Percentiles rank a stretch among this genome's conserved stretches.
phyloP scores from a whole-genome alignment of 2,113 vertebrate genomes.

The Tricholaema leucomelas region DNA sequence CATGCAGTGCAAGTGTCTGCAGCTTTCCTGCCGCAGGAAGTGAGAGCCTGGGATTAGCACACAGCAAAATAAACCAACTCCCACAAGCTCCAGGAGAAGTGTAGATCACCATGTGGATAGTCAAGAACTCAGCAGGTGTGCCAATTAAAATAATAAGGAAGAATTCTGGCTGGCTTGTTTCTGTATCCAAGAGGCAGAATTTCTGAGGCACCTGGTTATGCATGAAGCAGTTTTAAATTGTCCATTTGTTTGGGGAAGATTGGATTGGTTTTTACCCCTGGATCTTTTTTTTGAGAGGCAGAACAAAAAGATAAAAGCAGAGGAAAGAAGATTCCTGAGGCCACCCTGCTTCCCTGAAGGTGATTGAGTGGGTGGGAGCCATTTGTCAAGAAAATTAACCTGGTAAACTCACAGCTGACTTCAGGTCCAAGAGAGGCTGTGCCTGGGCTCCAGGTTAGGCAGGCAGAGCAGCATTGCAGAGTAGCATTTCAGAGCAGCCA shows the following conservation, averaged over 20 bases:
- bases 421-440: conserved; percentile 24
- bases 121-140: conserved; percentile 9
- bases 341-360: conserved; percentile 10
- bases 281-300: conserved; percentile 6
- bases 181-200: not conserved
- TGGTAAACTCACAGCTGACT: conserved; percentile 35
- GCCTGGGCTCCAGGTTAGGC: not conserved
- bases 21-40: conserved; percentile 2
- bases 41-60: conserved; percentile 39
- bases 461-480: conserved; percentile 9
- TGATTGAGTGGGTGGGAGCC: conserved; percentile 32
- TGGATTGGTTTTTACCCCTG: not conserved
- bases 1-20: not conserved
- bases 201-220: not conserved
- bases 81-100: conserved; percentile 12
- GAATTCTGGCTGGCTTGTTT: not conserved
- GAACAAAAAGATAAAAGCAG: conserved; percentile 28
- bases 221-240: not conserved
- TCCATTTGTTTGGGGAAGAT: not conserved
- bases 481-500: conserved; percentile 14
- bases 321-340: not conserved
- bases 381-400: conserved; percentile 53
- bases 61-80: conserved; percentile 48
- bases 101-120: conserved; percentile 40
- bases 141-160: conserved; percentile 61